Percentiles rank a stretch among this genome's conserved stretches.
These are phyloP conservation scores for Pachypeltis micranthus DNA, from an alignment of 1,140 invertebrate species.

Conservation along the genomic window DNA sequence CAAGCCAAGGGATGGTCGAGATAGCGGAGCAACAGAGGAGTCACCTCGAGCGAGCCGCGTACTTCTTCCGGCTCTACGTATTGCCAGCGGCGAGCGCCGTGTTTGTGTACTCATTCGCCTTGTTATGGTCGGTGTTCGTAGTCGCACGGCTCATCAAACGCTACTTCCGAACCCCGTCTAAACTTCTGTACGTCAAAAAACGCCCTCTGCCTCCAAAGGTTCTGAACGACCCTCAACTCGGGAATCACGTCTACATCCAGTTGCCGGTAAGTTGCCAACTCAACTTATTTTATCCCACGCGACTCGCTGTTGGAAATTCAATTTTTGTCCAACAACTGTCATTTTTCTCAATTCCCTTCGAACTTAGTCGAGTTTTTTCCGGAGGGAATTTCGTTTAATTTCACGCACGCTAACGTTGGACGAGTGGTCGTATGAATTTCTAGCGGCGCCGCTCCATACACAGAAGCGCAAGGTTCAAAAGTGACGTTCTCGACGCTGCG, in stretches of 20 bases:
- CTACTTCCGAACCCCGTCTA: neutral
- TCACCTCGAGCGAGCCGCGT: neutral
- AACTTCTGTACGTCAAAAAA: slow-evolving; percentile 18
- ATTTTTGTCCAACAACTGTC: no score
- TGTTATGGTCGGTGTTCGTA: slow-evolving; percentile 8
- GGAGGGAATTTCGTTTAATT: no score
- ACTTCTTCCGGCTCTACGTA: neutral
- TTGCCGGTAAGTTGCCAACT: slow-evolving; percentile 28
- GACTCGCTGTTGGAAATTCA: no score
- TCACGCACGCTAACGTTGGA: no score
- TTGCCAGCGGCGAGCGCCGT: neutral
- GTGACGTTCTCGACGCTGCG: no score
- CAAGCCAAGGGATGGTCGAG: no score
- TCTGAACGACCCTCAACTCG: slow-evolving; percentile 28
- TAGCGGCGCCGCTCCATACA: no score
- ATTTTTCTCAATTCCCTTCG: no score
- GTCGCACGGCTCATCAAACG: neutral
- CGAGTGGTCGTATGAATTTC: no score
- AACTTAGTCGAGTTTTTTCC: no score
- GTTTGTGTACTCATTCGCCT: slow-evolving; percentile 14
- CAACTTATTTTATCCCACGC: no score
- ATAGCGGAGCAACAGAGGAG: neutral
- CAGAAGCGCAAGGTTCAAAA: no score
- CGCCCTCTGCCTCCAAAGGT: slow-evolving; percentile 27
- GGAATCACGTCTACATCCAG: slow-evolving; percentile 29